phyloP scores from a whole-genome alignment of 2,888 invertebrate genomes.

The Eristalinus sepulchralis region DNA sequence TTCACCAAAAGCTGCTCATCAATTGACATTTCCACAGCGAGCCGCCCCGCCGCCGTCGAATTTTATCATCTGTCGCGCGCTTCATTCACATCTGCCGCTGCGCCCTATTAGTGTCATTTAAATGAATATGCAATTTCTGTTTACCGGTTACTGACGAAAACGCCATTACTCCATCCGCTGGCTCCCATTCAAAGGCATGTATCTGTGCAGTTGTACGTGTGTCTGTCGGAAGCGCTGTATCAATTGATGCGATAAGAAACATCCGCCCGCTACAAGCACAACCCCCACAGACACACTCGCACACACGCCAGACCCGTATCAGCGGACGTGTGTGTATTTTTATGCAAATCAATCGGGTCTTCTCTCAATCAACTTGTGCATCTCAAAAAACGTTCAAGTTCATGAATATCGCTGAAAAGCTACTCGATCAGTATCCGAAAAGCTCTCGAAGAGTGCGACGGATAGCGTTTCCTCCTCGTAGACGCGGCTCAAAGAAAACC shows the following conservation, averaged over 20 bases:
- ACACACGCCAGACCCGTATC: not conserved
- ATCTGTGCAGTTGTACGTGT: not conserved
- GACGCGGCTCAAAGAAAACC: not conserved
- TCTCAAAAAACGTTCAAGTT: constrained; percentile 10
- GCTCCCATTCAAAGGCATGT: not conserved
- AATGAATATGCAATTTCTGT: not conserved
- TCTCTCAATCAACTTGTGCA: constrained; percentile 13
- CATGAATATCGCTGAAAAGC: constrained; percentile 14
- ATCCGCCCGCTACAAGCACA: constrained; percentile 1
- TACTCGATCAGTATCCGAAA: constrained; percentile 38
- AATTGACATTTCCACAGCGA: not conserved
- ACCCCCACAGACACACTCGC: not conserved
- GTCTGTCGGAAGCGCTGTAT: not conserved
- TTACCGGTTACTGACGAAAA: not conserved
- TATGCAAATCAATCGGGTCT: constrained; percentile 27
- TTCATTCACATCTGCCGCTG: not conserved
- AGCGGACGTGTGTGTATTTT: not conserved
- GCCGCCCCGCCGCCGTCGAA: not conserved
- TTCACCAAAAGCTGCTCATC: not conserved
- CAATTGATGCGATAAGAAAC: constrained; percentile 1
- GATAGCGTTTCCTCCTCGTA: not conserved
- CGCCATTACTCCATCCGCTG: not conserved
- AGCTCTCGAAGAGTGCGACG: constrained; percentile 15
- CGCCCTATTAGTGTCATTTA: not conserved
- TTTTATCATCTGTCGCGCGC: not conserved